Evolutionary conservation across 2,797 vertebrate genomes (phyloP).

Genomic region (Eulemur albifrons): DNA sequence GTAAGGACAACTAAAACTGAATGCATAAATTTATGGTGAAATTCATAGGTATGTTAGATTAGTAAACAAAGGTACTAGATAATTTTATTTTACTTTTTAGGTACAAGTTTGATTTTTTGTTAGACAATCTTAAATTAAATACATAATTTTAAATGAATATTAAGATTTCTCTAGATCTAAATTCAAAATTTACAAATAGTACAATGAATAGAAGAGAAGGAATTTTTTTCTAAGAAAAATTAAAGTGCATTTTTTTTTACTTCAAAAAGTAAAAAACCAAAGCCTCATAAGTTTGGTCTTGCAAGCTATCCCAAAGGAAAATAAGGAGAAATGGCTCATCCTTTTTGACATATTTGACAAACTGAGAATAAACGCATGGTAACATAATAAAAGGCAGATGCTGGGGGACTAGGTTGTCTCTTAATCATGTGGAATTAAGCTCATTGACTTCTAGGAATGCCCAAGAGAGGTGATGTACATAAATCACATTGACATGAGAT

Average conservation of each 20-base stretch:
- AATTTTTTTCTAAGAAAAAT: neutral
- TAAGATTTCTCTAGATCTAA: neutral
- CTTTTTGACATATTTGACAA: slow-evolving; percentile 57
- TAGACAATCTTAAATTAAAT: neutral
- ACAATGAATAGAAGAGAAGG: neutral
- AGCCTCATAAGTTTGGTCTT: slow-evolving; percentile 36
- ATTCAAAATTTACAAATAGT: neutral
- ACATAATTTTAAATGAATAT: neutral
- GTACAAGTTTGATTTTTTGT: neutral
- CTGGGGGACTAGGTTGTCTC: slow-evolving; percentile 46
- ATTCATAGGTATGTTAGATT: neutral
- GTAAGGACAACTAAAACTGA: neutral
- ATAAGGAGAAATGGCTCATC: slow-evolving; percentile 29
- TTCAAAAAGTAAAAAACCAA: slow-evolving; percentile 30
- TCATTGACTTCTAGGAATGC: slow-evolving; percentile 49
- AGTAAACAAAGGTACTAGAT: neutral
- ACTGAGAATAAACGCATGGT: slow-evolving; percentile 55
- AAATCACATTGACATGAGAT: slow-evolving; percentile 59
- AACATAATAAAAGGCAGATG: slow-evolving; percentile 67
- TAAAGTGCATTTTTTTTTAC: neutral
- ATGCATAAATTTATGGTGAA: neutral
- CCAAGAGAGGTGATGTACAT: slow-evolving; percentile 19
- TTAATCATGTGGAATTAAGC: slow-evolving; percentile 68
- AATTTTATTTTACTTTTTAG: neutral
- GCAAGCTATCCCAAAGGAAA: neutral